A percentile compares a stretch with the other conserved stretches of the same genome.
Evolutionary conservation across 2,888 invertebrate genomes (phyloP).

Genomic region (Chrysomela aeneicollis): DNA sequence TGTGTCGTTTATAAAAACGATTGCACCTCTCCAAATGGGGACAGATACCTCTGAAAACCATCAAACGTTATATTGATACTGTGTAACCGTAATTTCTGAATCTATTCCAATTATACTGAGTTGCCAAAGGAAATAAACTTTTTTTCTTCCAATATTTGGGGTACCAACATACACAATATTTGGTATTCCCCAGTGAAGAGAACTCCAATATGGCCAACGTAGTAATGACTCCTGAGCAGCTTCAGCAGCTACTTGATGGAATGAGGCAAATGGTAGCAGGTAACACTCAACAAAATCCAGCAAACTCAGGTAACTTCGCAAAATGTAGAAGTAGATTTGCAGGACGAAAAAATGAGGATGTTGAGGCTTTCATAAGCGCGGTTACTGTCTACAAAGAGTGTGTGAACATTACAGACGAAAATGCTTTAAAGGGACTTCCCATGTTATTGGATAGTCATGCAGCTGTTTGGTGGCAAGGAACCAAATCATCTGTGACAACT

Average conservation of each 20-base stretch:
- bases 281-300: too few species aligned
- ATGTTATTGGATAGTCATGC: too few species aligned
- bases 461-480: slow-evolving; percentile 44
- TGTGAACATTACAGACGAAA: slow-evolving; percentile 35
- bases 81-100: too few species aligned
- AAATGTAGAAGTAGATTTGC: slow-evolving; percentile 34
- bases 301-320: slow-evolving; percentile 24
- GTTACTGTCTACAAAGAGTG: slow-evolving; percentile 42
- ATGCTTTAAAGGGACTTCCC: slow-evolving; percentile 41
- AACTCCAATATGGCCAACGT: not conserved
- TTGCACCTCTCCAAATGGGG: too few species aligned
- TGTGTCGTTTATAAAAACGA: too few species aligned
- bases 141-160: too few species aligned
- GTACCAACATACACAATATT: too few species aligned
- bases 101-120: too few species aligned
- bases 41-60: too few species aligned
- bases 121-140: too few species aligned
- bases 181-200: too few species aligned
- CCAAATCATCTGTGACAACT: slow-evolving; percentile 26
- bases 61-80: too few species aligned
- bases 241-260: slow-evolving; percentile 9
- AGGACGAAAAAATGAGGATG: slow-evolving; percentile 29
- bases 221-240: slow-evolving; percentile 17
- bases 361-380: slow-evolving; percentile 43
- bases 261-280: slow-evolving; percentile 11